Base-by-base conservation (phyloP, 2,797 vertebrate genomes). In the Neostethus bicornis region DNA sequence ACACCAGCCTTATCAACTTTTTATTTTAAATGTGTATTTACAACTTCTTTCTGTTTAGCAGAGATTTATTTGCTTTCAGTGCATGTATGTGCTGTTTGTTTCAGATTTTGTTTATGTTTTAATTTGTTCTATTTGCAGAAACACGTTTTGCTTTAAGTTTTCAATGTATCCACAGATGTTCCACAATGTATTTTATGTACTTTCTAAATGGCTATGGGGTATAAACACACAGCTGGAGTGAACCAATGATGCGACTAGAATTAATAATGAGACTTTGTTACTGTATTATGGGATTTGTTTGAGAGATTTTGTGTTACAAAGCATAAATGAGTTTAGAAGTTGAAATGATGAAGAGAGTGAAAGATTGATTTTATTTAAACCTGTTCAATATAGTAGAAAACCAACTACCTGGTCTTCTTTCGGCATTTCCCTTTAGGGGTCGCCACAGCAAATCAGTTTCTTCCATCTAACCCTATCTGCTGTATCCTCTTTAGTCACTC, bases 61-160 rank as follows among this genome's bases (percentile, higher is more conserved):
- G 44, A 1, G 19, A 17, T n/a, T n/a, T 24, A 5, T 39, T 61
- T 49, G 1, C 61, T 52, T 51, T 11, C 28, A 31, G 0, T 47
- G 57, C 68, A 7, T 57, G 19, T 46, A 29, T 26, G 64, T 7
- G 12, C 3, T 44, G 1, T n/a, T 9, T 25, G 13, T 43, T 35
- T 39, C 7, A 25, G 23, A 31, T 41, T 41, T 49, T 50, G 39
- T 45, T 7, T 54, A 51, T 58, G 58, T 13, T 7, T 38, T 28
- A 26, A 1, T 14, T 26, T 54, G 17, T 55, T 70, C 2, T 17
- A 4, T 12, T 41, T 48, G 20, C 20, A 13, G 16, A 29, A 20
- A 20, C 12, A 20, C 7, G 8, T 3, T 16, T 47, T 17, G n/a
- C 25, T 29, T 28, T 11, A 29, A 29, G 9, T 29, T 16, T 6